Percentiles rank a stretch among this genome's conserved stretches.
Evolutionary conservation across 2,113 vertebrate genomes (phyloP).

Genomic region (Telmatochromis sp.): DNA sequence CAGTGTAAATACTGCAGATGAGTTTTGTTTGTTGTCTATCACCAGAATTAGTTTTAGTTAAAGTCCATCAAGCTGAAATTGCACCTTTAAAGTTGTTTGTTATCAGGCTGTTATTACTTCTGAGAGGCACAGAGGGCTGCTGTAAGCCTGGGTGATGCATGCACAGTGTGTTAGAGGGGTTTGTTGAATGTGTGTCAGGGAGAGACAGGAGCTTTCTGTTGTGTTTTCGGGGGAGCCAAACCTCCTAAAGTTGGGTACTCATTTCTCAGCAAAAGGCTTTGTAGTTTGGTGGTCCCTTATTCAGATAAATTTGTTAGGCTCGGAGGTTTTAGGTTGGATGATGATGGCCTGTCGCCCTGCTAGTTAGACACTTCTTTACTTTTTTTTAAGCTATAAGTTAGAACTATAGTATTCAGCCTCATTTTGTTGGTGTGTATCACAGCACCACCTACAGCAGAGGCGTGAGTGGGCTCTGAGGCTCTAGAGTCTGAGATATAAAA

Average conservation of each 20-base stretch:
- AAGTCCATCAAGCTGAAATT: not conserved
- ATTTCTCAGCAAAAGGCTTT: not conserved
- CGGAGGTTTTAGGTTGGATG: not conserved
- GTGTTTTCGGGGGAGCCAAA: not conserved
- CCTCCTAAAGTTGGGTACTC: not conserved
- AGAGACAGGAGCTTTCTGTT: slow-evolving; percentile 9
- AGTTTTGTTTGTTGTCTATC: not conserved
- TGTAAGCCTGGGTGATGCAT: not conserved
- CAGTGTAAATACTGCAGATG: not conserved
- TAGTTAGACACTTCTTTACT: not conserved
- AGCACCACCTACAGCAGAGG: slow-evolving; percentile 40
- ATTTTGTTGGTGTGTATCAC: slow-evolving; percentile 32
- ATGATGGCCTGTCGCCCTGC: not conserved
- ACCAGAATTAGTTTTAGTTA: not conserved
- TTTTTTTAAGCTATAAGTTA: not conserved
- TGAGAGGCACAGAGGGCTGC: slow-evolving; percentile 20
- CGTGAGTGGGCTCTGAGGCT: slow-evolving; percentile 13
- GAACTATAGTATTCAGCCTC: not conserved
- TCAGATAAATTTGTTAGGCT: not conserved
- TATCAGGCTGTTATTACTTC: slow-evolving; percentile 1
- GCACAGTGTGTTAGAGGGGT: not conserved
- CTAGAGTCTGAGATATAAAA: slow-evolving; percentile 4
- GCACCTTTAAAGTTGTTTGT: not conserved
- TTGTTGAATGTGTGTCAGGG: slow-evolving; percentile 33
- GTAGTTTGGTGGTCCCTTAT: not conserved